A percentile compares a stretch with the other conserved stretches of the same genome.
phyloP scores from a whole-genome alignment of 2,797 vertebrate species.

The Staurois parvus region DNA sequence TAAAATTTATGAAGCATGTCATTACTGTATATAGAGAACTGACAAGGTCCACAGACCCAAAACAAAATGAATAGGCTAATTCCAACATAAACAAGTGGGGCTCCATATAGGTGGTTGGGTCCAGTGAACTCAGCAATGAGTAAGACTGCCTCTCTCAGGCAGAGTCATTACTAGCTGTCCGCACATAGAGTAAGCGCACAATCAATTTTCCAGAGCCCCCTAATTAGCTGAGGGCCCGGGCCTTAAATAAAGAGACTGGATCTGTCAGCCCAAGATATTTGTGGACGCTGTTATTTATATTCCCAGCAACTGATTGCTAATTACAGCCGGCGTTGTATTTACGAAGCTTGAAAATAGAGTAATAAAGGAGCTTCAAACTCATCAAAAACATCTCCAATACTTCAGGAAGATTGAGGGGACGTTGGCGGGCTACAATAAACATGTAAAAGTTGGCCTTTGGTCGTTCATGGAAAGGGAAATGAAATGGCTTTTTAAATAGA shows the following conservation, averaged over 20 bases:
- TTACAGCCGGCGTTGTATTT: background rate
- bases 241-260: background rate
- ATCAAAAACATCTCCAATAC: background rate
- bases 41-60: slow-evolving; percentile 49
- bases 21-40: slow-evolving; percentile 54
- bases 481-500: background rate
- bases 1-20: slow-evolving; percentile 63
- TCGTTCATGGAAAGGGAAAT: background rate
- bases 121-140: slow-evolving; percentile 39
- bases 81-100: slow-evolving; percentile 40
- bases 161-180: slow-evolving; percentile 57
- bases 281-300: background rate
- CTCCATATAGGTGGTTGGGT: slow-evolving; percentile 33
- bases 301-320: background rate
- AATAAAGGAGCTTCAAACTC: background rate
- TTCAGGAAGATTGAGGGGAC: background rate
- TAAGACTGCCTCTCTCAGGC: slow-evolving; percentile 42
- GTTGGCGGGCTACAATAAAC: background rate
- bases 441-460: background rate
- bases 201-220: slow-evolving; percentile 36
- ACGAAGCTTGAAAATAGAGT: background rate
- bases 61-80: slow-evolving; percentile 58
- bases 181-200: slow-evolving; percentile 19
- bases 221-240: slow-evolving; percentile 47
- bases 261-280: background rate